A percentile compares a stretch with the other conserved stretches of the same genome.
These are phyloP conservation scores for Acanthornis magna DNA, from an alignment of 2,797 vertebrate species.

Conservation along the genomic window DNA sequence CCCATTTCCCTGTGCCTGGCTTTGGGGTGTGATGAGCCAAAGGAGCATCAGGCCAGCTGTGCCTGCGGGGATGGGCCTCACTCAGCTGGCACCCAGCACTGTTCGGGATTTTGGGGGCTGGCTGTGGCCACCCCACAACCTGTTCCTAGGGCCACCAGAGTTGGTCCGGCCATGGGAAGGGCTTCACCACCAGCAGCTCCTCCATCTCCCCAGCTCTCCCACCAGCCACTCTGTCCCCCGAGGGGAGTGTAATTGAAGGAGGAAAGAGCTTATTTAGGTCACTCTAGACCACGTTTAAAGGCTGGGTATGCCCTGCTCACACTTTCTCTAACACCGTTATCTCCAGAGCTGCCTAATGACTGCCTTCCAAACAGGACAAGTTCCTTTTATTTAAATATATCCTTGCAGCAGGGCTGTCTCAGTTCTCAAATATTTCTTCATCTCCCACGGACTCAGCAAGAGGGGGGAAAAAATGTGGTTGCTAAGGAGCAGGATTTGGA, in stretches of 20 bases:
- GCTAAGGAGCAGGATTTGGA: conserved; percentile 64
- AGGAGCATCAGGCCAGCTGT: background rate
- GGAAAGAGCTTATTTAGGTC: conserved; percentile 17
- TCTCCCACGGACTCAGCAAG: background rate
- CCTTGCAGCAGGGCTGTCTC: conserved; percentile 31
- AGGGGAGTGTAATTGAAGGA: background rate
- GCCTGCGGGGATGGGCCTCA: background rate
- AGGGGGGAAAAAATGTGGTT: conserved; percentile 34
- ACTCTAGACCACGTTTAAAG: background rate
- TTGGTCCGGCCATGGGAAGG: background rate
- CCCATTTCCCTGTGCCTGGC: background rate
- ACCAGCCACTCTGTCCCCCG: background rate
- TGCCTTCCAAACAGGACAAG: background rate
- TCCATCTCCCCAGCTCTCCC: background rate
- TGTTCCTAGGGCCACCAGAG: background rate
- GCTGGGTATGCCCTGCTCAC: background rate
- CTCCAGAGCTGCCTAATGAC: background rate
- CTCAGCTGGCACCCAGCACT: background rate
- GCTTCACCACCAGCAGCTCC: background rate
- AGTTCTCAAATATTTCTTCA: conserved; percentile 49
- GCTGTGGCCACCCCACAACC: rapidly evolving
- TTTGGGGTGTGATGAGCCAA: background rate
- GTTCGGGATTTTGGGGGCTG: background rate
- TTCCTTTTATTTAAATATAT: conserved; percentile 10
- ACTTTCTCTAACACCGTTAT: background rate